Evolutionary conservation across 2,113 vertebrate genomes (phyloP), one percentile per base, ranked within the genome.

Genomic region (Actenoides lindsayi): DNA sequence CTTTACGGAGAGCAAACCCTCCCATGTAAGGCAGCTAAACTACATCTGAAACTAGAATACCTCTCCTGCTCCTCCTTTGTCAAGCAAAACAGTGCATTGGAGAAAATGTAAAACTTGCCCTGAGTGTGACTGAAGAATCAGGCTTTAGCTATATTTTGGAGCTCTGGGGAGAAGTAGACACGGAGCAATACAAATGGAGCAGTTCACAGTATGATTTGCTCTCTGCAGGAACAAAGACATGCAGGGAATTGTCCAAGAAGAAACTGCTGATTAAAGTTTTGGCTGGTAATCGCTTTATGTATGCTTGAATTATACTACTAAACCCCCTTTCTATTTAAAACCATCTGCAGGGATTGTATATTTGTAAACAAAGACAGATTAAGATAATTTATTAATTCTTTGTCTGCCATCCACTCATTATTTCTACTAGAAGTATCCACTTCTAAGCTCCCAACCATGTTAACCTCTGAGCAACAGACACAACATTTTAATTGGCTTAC

Each of bases 381-480:
- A 97, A 95, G 87, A 94, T 89, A 96, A 94, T 94, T 95, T 95
- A 93, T 96, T 94, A 91, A 87, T 96, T 91, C 63, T 96, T 96
- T 80, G 74, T 95, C 87, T 96, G 62, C 87, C 73, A 94, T 96
- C 69, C 77, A 44, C 76, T 97, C 75, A 60, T 97, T 97, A 94
- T 92, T 96, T 97, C 82, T 84, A 15, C 57, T 33, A 89, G 70
- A 89, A 92, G 77, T 90, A 91, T 80, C 81, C 51, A 73, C 82
- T 97, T 95, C 79, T 93, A 82, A 87, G 70, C 79, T 97, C 76
- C 79, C 89, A 94, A 35, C 31, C 71, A 91, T 8, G 30, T 87
- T 97, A 96, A 97, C 94, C 87, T 89, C 69, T 63, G 83, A 97
- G 87, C 63, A 81, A 81, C 76, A 44, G 88, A 90, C 77, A 88